Conservation (phyloP, 2,797 vertebrate species). For the Spinibarbus caldwelli region DNA sequence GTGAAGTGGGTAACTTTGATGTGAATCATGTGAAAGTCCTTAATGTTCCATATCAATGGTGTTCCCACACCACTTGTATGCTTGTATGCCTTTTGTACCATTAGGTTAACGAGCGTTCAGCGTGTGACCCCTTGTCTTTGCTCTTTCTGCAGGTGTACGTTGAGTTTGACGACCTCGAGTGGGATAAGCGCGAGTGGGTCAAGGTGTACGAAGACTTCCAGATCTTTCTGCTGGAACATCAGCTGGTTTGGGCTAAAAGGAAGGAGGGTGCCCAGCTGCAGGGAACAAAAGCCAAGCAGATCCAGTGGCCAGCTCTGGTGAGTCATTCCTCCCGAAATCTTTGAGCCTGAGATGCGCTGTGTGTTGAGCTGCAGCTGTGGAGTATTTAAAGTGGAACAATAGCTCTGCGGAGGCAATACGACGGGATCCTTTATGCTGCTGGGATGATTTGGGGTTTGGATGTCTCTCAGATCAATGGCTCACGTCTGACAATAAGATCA, state of each 20-base stretch:
- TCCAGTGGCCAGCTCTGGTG: slow-evolving; percentile 98
- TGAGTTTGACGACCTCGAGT: slow-evolving; percentile 98
- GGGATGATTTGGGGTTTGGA: slow-evolving; percentile 41
- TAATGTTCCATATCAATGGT: background rate
- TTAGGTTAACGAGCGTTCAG: background rate
- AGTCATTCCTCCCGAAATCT: slow-evolving; percentile 70
- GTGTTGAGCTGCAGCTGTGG: slow-evolving; percentile 24
- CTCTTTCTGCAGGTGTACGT: slow-evolving; percentile 85
- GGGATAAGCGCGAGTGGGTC: slow-evolving; percentile 98
- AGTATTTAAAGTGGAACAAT: slow-evolving; percentile 34
- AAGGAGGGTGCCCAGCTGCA: slow-evolving; percentile 89
- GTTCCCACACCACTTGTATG: background rate
- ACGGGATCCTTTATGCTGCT: slow-evolving; percentile 12
- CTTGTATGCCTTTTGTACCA: background rate
- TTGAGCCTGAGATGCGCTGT: too few relatives aligned
- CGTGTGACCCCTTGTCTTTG: background rate
- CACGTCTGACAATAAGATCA: slow-evolving; percentile 46
- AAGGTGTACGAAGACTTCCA: slow-evolving; percentile 99
- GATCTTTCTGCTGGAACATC: slow-evolving; percentile 96
- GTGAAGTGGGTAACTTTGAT: background rate
- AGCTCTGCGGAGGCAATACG: slow-evolving; percentile 38
- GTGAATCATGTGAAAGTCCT: background rate
- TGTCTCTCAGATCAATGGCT: slow-evolving; percentile 46
- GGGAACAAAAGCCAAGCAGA: slow-evolving; percentile 91
- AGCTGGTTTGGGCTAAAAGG: slow-evolving; percentile 96